A percentile compares a stretch with the other conserved stretches of the same genome.
Evolutionary conservation across 2,888 invertebrate genomes (phyloP).

Genomic region (Andrena bucephala): DNA sequence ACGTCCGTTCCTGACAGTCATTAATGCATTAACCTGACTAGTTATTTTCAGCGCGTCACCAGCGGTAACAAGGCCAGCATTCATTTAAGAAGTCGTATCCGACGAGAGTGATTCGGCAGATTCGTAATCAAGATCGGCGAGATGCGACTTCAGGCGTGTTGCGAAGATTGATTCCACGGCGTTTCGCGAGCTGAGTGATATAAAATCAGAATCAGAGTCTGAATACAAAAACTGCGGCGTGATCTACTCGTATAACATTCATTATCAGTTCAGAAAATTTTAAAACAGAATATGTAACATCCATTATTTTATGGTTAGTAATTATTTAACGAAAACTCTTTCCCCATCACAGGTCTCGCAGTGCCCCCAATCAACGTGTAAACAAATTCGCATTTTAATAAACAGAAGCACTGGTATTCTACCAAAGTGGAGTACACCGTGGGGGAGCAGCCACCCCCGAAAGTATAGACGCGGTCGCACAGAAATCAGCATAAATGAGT

Average conservation of each 20-base stretch:
- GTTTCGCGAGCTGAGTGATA: background rate
- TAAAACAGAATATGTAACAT: too few species aligned
- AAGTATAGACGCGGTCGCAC: background rate
- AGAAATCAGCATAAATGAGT: background rate
- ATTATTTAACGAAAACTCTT: too few species aligned
- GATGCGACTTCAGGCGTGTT: conserved; percentile 31
- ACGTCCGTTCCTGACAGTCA: conserved; percentile 38
- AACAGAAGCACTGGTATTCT: too few species aligned
- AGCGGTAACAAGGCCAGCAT: conserved; percentile 53
- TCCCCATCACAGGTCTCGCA: too few species aligned
- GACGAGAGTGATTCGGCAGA: conserved; percentile 49
- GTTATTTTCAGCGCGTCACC: conserved; percentile 58
- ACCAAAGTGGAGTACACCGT: too few species aligned
- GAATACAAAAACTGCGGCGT: background rate
- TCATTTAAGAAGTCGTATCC: conserved; percentile 41
- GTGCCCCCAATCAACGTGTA: too few species aligned
- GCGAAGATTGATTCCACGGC: conserved; percentile 33
- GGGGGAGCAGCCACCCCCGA: too few species aligned
- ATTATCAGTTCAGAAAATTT: too few species aligned
- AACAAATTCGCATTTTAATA: too few species aligned
- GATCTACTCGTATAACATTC: background rate
- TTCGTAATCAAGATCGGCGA: conserved; percentile 43
- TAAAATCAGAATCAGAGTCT: conserved; percentile 4
- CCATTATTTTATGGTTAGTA: too few species aligned
- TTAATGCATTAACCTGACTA: conserved; percentile 51